Evolutionary conservation across 2,888 invertebrate species (phyloP), one percentile per base, ranked within the genome.

Genomic region (Himalopsyche japonica): DNA sequence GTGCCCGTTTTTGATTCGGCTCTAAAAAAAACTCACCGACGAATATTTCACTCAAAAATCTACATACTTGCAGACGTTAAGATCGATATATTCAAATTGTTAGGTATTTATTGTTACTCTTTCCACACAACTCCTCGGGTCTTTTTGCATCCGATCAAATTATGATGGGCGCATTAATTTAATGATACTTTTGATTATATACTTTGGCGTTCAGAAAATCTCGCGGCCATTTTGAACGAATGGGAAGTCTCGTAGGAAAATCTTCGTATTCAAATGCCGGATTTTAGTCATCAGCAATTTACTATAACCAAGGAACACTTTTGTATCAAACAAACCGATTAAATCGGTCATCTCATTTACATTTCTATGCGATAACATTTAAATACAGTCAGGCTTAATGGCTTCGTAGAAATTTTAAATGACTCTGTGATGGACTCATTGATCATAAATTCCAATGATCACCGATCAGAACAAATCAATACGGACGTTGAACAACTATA

Each of bases 21-120:
- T 80, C 48, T 64, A 82, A 79, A 83, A 82, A 79, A 37, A 79
- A 79, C n/a, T 79, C 32, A n/a, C 24, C 76, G 57, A 32, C 79
- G 83, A 83, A 83, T 83, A 83, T 57, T 80, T 83, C 80, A 43
- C 49, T 80, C 48, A 32, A n/a, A 83, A 83, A 83, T 80, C 37
- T 83, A 70, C 64, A 76, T 80, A 49, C 48, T 47, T 83, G 49
- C 82, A 43, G 79, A 80, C 76, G 47, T 76, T 76, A 57, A 18
- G 6, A 34, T 64, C 24, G 5, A 32, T 10, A 43, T 37, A 81
- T 70, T 81, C 6, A 81, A 81, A 81, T 49, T 57, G 37, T 12
- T 81, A 43, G 18, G 10, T 24, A 64, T 37, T 34, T 37, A 34
- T 79, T 34, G 18, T 24, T 37, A 37, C 79, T 79, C 37, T 43